phyloP scores from a whole-genome alignment of 2,888 invertebrate species.

The Philereme transversata region DNA sequence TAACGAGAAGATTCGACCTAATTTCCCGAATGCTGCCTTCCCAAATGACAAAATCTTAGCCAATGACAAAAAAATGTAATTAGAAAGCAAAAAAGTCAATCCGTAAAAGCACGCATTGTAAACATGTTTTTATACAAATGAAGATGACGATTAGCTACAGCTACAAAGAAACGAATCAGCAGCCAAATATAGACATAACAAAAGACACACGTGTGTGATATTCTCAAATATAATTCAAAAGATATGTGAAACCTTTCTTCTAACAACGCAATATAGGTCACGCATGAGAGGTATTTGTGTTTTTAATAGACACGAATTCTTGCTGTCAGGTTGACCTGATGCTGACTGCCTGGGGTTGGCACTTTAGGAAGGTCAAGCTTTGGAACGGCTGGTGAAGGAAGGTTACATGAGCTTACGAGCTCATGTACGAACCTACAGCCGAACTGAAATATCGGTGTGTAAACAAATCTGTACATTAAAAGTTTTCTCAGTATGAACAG shows the following conservation, averaged over 20 bases:
- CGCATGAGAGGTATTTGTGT: conserved; percentile 54
- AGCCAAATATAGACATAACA: conserved; percentile 19
- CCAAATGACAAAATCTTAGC: no score
- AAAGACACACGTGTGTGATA: conserved; percentile 28
- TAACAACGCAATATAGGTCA: conserved; percentile 51
- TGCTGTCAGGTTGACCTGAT: conserved; percentile 49
- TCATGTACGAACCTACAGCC: conserved; percentile 5
- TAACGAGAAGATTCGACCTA: no score
- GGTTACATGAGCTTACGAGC: conserved; percentile 4
- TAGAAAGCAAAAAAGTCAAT: conserved; percentile 2
- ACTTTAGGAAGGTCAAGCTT: conserved; percentile 31
- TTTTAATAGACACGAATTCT: conserved; percentile 59
- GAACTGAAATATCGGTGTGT: conserved; percentile 1
- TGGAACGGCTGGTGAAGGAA: conserved; percentile 29
- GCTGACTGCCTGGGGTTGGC: conserved; percentile 35
- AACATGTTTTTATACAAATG: conserved; percentile 7
- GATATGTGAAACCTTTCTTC: conserved; percentile 41
- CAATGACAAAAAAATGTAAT: no score
- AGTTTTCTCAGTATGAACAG: no score
- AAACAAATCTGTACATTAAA: not conserved
- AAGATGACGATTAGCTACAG: conserved; percentile 8
- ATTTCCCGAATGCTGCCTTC: no score
- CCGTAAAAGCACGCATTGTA: conserved; percentile 1
- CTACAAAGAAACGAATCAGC: conserved; percentile 11
- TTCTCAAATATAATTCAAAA: conserved; percentile 33